Evolutionary conservation across 2,797 vertebrate genomes (phyloP), one percentile per base, ranked within the genome.

Genomic region (Artibeus jamaicensis): DNA sequence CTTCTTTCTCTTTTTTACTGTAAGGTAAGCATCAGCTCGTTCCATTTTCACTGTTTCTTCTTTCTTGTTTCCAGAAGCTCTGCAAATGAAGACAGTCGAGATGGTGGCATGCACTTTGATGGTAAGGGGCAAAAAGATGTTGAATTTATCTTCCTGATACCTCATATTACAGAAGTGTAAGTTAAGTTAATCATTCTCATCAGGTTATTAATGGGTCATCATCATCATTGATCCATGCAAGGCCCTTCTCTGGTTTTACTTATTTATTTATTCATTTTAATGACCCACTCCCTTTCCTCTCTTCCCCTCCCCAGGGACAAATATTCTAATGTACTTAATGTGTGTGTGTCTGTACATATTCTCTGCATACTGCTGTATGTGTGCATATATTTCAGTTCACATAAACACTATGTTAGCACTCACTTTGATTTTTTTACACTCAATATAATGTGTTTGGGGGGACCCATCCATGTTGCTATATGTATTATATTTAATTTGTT

Each of bases 21-120:
- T 93, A 91, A 79, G 1, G 9, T 68, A 12, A 92, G 9, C 37
- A 78, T 65, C 48, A 77, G 46, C 24, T 86, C 53, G 0, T 42
- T 88, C 5, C 32, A 5, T 9, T 95, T 96, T 98, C 21, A 98
- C 6, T 15, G 95, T 59, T 95, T 90, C 14, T 53, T 95, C 55
- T 96, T 98, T 97, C n/a, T 16, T 95, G 32, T 93, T 98, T 98
- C 95, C 96, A 99, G 98, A 97, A 96, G 5, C 62, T 16, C 78
- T 89, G 88, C 94, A 34, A 98, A 86, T 96, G 98, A 98, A 92
- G 98, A 98, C 95, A 98, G 93, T 96, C 98, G 98, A 55, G 98
- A 98, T 95, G 97, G 98, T 0, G 82, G 88, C 74, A 97, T 97
- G 96, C 74, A 97, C 62, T 94, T 96, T 79, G 96, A 97, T 46